Evolutionary conservation across 1,140 invertebrate genomes (phyloP).

Genomic region (Achroia grisella): DNA sequence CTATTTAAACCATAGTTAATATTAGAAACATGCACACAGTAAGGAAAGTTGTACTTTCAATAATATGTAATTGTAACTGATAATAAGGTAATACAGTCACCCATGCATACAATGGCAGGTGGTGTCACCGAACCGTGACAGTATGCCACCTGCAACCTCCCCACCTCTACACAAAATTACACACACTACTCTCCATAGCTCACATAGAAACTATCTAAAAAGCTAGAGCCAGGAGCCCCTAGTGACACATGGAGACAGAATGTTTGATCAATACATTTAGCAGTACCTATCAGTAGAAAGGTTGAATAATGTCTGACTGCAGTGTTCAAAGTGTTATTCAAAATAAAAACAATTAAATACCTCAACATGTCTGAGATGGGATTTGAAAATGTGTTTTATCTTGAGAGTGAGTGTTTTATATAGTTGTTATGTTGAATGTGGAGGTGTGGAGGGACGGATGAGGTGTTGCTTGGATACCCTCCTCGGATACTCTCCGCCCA

Average conservation of each 20-base stretch:
- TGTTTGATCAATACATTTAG: conserved; percentile 60
- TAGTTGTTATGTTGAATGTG: conserved; percentile 28
- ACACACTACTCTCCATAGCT: conserved; percentile 25
- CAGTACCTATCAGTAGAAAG: conserved; percentile 25
- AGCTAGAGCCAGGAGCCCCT: conserved; percentile 19
- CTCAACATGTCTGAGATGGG: conserved; percentile 66
- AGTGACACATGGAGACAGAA: conserved; percentile 50
- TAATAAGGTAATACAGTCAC: conserved; percentile 39
- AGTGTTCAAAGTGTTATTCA: conserved; percentile 13
- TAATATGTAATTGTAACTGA: background rate
- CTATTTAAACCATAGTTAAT: no score
- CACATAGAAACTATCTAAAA: conserved; percentile 21
- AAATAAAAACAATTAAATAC: conserved; percentile 16
- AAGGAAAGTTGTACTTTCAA: no score
- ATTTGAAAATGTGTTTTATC: conserved; percentile 73
- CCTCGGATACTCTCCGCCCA: conserved; percentile 46
- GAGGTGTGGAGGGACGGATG: conserved; percentile 46
- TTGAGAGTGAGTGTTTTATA: conserved; percentile 68
- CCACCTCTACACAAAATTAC: conserved; percentile 34
- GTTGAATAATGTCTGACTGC: conserved; percentile 29
- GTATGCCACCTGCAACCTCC: conserved; percentile 46
- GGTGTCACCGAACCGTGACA: conserved; percentile 46
- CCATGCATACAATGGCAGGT: conserved; percentile 58
- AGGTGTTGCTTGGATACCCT: conserved; percentile 64
- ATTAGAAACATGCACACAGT: background rate